A percentile compares a stretch with the other conserved stretches of the same genome.
Conservation (phyloP, 1,140 invertebrate genomes). For the Samia ricini region DNA sequence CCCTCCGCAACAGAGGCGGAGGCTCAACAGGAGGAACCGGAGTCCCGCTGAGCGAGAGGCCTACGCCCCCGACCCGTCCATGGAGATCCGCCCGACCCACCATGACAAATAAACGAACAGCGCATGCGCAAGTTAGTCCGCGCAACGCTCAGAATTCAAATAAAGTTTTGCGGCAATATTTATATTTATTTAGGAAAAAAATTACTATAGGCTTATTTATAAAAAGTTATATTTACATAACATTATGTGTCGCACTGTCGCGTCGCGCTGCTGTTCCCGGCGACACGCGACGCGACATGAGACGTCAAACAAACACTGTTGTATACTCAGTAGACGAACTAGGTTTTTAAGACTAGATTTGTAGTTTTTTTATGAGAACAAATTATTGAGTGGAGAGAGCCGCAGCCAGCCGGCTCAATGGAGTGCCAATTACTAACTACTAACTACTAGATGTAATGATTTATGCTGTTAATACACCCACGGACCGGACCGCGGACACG, state of each 20-base stretch:
- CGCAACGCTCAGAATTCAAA: slow-evolving; percentile 12
- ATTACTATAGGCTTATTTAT: slow-evolving; percentile 1
- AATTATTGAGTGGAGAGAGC: neutral
- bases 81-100: neutral
- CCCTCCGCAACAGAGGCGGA: slow-evolving; percentile 90
- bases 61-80: neutral
- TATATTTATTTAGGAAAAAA: slow-evolving; percentile 57
- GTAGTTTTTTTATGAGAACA: slow-evolving; percentile 6
- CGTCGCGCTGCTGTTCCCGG: slow-evolving; percentile 16
- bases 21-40: slow-evolving; percentile 82
- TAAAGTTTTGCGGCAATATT: slow-evolving; percentile 36
- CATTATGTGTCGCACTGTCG: too few relatives aligned
- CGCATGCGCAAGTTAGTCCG: neutral
- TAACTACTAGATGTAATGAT: neutral
- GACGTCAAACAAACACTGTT: neutral
- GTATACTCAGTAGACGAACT: neutral
- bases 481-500: too few relatives aligned
- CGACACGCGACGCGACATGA: neutral
- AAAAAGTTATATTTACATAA: neutral
- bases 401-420: neutral
- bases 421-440: slow-evolving; percentile 8
- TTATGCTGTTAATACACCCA: too few relatives aligned
- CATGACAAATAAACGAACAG: neutral
- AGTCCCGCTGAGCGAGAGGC: slow-evolving; percentile 32
- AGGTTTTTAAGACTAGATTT: neutral